phyloP scores from a whole-genome alignment of 2,113 vertebrate species.

The Amblyopsis rosae region DNA sequence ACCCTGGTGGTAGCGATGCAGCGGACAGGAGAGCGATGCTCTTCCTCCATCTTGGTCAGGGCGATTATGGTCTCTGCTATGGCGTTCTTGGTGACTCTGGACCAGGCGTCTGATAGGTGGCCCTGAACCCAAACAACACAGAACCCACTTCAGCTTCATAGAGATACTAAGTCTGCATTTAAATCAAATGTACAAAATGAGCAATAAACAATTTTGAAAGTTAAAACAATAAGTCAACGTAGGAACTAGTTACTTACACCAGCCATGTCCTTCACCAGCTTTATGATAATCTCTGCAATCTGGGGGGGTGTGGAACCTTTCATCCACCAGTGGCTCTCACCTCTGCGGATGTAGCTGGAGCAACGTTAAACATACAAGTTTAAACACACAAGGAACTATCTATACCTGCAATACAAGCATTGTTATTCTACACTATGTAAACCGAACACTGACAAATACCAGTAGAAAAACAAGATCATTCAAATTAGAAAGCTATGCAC shows the following conservation, averaged over 20 bases:
- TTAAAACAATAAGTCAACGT: neutral
- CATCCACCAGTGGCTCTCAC: slow-evolving; percentile 99
- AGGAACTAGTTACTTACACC: slow-evolving; percentile 80
- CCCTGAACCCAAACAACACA: slow-evolving; percentile 77
- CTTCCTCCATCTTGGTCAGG: slow-evolving; percentile 99
- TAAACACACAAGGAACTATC: neutral
- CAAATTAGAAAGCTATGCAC: neutral
- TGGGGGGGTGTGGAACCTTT: slow-evolving; percentile 97
- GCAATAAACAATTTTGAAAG: too few species aligned
- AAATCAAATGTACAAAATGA: neutral
- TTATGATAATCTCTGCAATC: slow-evolving; percentile 98
- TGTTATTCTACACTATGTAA: neutral
- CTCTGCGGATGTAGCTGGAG: slow-evolving; percentile 90
- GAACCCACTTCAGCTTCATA: neutral
- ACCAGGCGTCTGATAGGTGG: slow-evolving; percentile 97
- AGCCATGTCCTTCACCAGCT: slow-evolving; percentile 98
- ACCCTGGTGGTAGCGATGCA: slow-evolving; percentile 98
- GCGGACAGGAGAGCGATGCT: slow-evolving; percentile 92
- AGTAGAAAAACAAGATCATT: neutral
- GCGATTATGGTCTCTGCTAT: slow-evolving; percentile 99
- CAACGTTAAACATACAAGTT: neutral
- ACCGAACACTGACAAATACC: too few species aligned
- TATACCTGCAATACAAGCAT: neutral
- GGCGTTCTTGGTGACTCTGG: slow-evolving; percentile 97
- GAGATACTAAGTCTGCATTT: neutral